Evolutionary conservation across 2,888 invertebrate species (phyloP), one percentile per base, ranked within the genome.

Genomic region (Nymphalis c-album): DNA sequence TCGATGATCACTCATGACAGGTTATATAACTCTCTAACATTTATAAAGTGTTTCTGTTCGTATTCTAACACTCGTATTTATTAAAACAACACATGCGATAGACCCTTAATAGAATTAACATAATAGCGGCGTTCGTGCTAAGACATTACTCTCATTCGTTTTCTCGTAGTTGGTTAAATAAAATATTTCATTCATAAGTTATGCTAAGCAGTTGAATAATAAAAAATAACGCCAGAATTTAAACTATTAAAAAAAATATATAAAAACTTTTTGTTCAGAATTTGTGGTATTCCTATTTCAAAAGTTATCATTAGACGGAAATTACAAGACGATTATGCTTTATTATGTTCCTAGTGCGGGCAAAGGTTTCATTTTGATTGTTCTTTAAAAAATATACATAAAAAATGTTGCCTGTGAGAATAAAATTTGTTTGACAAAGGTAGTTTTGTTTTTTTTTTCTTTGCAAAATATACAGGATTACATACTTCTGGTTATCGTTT

Each of bases 221-320:
- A 50, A 18, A 18, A 50, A 20, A n/a, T 7, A 47, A 20, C 18
- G 18, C 20, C 46, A 40, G 7, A 60, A n/a, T 47, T 60, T 31
- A 35, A 61, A 51, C 20, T 61, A 16, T 40, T 16, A 61, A 51
- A 50, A n/a, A 57, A 55, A 55, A 55, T 31, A 53, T 17, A 10
- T 35, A 57, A 57, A n/a, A 18, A n/a, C 35, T 57, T 35, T 57
- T 57, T 57, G 35, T 35, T 35, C 1, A 10, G 35, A 57, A 55
- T 47, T 55, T 63, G 67, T 71, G 71, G 73, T 67, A 62, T 68
- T 68, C 70, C 67, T 69, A 70, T 60, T 61, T 68, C 66, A 74
- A 75, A 75, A 77, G 78, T 75, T 85, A 80, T 84, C 81, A 88
- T 88, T 87, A 88, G 77, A 79, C 79, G 80, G 75, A 81, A 84